phyloP scores from a whole-genome alignment of 2,797 vertebrate species.

The Chaunax sp. region DNA sequence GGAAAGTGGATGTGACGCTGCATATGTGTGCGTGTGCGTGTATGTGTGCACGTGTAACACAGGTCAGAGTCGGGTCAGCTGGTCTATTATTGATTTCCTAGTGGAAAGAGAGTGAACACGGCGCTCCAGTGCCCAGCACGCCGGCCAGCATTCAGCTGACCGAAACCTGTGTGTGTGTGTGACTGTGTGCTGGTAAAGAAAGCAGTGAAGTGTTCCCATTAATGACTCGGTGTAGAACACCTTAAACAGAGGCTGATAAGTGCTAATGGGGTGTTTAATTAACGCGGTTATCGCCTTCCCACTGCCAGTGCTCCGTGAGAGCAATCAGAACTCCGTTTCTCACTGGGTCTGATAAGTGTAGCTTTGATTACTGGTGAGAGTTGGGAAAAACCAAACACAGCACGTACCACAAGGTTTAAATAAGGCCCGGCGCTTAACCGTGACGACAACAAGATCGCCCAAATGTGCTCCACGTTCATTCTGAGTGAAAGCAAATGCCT shows the following conservation, averaged over 20 bases:
- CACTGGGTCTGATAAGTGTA: conserved; percentile 2
- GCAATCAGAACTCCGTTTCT: conserved; percentile 20
- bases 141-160: conserved; percentile 30
- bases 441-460: neutral
- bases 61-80: conserved; percentile 60
- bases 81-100: conserved; percentile 71
- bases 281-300: conserved; percentile 49
- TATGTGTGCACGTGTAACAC: conserved; percentile 23
- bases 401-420: neutral
- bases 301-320: conserved; percentile 8
- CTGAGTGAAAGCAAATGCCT: no score
- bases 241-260: conserved; percentile 48
- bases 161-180: conserved; percentile 7
- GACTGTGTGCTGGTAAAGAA: conserved; percentile 9
- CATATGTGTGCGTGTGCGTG: conserved; percentile 16
- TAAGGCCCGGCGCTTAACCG: neutral
- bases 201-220: conserved; percentile 28
- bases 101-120: conserved; percentile 40
- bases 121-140: conserved; percentile 9
- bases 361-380: conserved; percentile 8
- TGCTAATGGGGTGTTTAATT: conserved; percentile 59
- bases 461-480: no score
- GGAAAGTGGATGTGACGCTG: conserved; percentile 54
- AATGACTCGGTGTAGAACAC: conserved; percentile 26
- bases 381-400: conserved; percentile 7